phyloP scores from a whole-genome alignment of 2,113 vertebrate genomes.

The Pandion haliaetus region DNA sequence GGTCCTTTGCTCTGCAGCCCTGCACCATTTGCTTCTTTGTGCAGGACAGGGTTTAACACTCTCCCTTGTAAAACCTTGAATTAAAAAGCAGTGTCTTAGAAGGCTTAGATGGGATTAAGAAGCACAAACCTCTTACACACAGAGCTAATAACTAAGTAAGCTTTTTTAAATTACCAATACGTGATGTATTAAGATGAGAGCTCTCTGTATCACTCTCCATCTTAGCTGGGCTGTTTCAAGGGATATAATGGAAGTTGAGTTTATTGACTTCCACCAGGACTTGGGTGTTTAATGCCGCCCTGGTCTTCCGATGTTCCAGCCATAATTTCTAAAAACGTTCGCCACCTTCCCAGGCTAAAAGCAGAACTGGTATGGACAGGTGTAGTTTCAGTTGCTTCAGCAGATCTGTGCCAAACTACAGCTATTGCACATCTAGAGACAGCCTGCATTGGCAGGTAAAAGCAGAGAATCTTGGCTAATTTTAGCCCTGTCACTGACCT shows the following conservation, averaged over 20 bases:
- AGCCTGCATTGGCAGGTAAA: background rate
- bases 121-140: conserved; percentile 31
- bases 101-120: conserved; percentile 23
- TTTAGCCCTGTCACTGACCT: background rate
- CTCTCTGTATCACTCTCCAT: background rate
- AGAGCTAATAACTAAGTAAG: conserved; percentile 1
- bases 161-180: background rate
- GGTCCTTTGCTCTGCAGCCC: background rate
- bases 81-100: conserved; percentile 37
- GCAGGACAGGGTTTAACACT: background rate
- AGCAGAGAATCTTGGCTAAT: background rate
- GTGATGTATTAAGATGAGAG: background rate
- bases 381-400: background rate
- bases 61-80: background rate
- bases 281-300: background rate
- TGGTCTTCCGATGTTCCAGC: background rate
- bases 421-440: background rate
- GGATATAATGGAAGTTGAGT: background rate
- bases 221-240: background rate
- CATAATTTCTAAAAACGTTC: background rate
- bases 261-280: background rate
- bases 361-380: background rate
- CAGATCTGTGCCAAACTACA: background rate
- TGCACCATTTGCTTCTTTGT: background rate
- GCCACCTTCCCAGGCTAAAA: background rate